Evolutionary conservation across 2,797 vertebrate genomes (phyloP), one percentile per base, ranked within the genome.

Genomic region (Sebastes baramenuke): DNA sequence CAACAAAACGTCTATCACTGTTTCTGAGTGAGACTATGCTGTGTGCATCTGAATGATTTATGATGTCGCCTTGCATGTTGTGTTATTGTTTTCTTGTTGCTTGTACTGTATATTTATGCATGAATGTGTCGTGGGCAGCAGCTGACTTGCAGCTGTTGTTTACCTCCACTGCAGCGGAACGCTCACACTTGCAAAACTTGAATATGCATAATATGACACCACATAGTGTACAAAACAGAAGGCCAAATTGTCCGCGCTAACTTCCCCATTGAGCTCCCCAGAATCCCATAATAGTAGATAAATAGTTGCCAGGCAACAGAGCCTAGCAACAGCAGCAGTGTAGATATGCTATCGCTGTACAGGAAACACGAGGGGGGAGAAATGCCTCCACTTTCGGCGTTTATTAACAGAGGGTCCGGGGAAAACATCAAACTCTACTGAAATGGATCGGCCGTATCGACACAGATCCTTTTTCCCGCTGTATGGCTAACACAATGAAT

Each of bases 241-340:
- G 90, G 83, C 79, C 83, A 90, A 88, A 92, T 88, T 87, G 82
- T 81, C 81, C 42, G 56, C 8, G 56, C 67, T 79, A 85, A 91
- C 85, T 84, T 87, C 79, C 77, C 76, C 77, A 82, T 83, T 79
- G 82, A 82, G 79, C 78, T 73, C 64, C 67, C 52, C 61, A 60
- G 49, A 92, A 94, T 91, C 89, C 93, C 93, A 94, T 94, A 94
- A 93, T 93, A 93, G 87, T 89, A 89, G 83, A 90, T 88, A 90
- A 88, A 85, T 14, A 71, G 91, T 93, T 92, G 88, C 94, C 82
- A 80, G 70, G 93, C 89, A 94, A 94, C 91, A 84, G 76, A 85
- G 79, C 87, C 78, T 85, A 85, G 88, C 89, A 92, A 93, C 90
- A 85, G 81, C 80, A 75, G 87, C 66, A 42, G 86, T 86, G 38